Conservation (phyloP, 2,888 invertebrate species). For the Drosophila hawaiiensis region DNA sequence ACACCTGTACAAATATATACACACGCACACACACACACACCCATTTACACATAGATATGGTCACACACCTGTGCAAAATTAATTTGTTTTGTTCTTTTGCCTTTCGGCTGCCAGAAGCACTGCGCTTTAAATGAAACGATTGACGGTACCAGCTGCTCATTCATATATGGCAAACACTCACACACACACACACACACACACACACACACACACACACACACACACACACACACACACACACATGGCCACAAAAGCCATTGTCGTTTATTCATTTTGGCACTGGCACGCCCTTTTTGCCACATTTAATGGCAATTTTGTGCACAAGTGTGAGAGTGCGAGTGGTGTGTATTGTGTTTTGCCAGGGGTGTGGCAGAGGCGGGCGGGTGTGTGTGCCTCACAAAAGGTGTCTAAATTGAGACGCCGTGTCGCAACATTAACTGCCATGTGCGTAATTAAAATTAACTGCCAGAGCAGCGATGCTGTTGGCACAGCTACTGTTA, state of each 20-base stretch:
- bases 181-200: constrained; percentile 8
- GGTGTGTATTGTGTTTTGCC: constrained; percentile 18
- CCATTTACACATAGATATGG: constrained; percentile 22
- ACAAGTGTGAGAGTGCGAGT: constrained; percentile 16
- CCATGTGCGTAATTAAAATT: constrained; percentile 80
- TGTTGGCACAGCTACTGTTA: constrained; percentile 20
- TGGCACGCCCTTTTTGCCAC: constrained; percentile 43
- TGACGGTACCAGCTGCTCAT: constrained; percentile 62
- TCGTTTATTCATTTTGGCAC: constrained; percentile 70
- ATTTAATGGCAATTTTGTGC: constrained; percentile 76
- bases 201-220: constrained; percentile 6
- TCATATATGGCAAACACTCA: constrained; percentile 15
- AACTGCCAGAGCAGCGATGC: constrained; percentile 57
- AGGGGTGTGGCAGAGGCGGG: constrained; percentile 3
- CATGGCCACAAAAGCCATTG: constrained; percentile 67
- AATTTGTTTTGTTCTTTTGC: constrained; percentile 76
- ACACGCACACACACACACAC: constrained; percentile 31
- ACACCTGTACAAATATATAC: constrained; percentile 32
- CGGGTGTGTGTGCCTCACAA: constrained; percentile 31
- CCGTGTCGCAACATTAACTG: constrained; percentile 76
- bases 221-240: constrained; percentile 8
- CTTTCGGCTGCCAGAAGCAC: constrained; percentile 53
- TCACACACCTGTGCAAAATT: constrained; percentile 66
- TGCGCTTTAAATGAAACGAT: constrained; percentile 71
- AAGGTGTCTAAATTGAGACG: constrained; percentile 79